Conservation (phyloP, 2,797 vertebrate genomes). For the Tokudaia tokunoshimensis region DNA sequence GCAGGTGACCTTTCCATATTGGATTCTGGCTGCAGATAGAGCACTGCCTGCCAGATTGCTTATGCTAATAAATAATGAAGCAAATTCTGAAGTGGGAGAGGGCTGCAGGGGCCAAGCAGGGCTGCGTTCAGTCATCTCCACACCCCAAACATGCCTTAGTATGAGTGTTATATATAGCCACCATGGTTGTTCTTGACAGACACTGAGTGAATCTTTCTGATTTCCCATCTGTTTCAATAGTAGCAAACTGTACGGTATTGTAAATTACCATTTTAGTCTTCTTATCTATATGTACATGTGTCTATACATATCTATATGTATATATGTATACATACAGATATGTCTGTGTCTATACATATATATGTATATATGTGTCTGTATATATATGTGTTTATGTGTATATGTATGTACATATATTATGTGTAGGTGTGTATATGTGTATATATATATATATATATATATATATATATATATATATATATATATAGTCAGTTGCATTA, state of each 20-base stretch:
- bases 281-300: too few species aligned
- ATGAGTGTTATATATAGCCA: accelerated
- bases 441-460: too few species aligned
- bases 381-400: too few species aligned
- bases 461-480: too few species aligned
- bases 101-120: slow-evolving; percentile 64
- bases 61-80: slow-evolving; percentile 89
- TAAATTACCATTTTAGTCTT: neutral
- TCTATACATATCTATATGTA: too few species aligned
- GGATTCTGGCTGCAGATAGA: slow-evolving; percentile 86
- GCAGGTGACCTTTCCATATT: slow-evolving; percentile 88
- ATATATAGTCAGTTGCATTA: neutral
- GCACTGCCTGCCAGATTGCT: slow-evolving; percentile 84
- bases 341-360: too few species aligned
- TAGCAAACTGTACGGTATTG: neutral
- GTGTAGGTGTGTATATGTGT: too few species aligned
- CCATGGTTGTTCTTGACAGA: accelerated
- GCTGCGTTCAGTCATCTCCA: neutral
- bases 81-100: slow-evolving; percentile 78
- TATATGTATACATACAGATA: too few species aligned
- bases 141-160: neutral
- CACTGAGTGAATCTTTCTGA: accelerated
- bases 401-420: too few species aligned
- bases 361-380: too few species aligned
- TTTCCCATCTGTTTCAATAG: neutral